Evolutionary conservation across 2,888 invertebrate species (phyloP).

Genomic region (Callimorpha dominula): DNA sequence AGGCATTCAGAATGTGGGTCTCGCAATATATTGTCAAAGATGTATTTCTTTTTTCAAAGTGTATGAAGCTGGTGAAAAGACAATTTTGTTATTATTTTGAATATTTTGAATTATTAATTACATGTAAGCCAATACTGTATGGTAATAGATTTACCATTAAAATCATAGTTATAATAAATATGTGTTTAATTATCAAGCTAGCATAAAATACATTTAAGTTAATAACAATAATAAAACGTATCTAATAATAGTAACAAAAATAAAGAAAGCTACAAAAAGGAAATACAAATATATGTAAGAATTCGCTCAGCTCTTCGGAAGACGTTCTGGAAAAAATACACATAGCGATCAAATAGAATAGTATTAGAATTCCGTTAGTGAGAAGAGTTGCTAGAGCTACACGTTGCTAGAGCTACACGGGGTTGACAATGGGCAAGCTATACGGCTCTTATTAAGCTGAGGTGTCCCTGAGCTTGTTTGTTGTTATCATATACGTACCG

Average conservation of each 20-base stretch:
- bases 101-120: conserved; percentile 56
- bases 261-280: conserved; percentile 5
- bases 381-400: background rate
- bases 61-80: conserved; percentile 51
- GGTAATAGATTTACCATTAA: conserved; percentile 71
- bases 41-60: conserved; percentile 35
- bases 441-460: too few species aligned
- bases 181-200: conserved; percentile 32
- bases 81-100: conserved; percentile 56
- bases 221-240: conserved; percentile 11
- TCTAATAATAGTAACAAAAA: conserved; percentile 1
- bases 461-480: background rate
- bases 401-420: background rate
- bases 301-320: conserved; percentile 23
- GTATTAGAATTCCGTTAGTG: background rate
- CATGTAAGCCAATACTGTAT: conserved; percentile 56
- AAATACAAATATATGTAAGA: background rate
- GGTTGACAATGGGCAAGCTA: background rate
- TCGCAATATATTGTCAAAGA: conserved; percentile 13
- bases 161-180: conserved; percentile 41
- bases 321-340: conserved; percentile 34
- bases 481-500: conserved; percentile 23
- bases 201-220: conserved; percentile 22
- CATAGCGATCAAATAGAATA: background rate
- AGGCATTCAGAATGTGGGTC: background rate